Percentiles rank a stretch among this genome's conserved stretches.
Conservation (phyloP, 2,888 invertebrate genomes). For the Tyria jacobaeae region DNA sequence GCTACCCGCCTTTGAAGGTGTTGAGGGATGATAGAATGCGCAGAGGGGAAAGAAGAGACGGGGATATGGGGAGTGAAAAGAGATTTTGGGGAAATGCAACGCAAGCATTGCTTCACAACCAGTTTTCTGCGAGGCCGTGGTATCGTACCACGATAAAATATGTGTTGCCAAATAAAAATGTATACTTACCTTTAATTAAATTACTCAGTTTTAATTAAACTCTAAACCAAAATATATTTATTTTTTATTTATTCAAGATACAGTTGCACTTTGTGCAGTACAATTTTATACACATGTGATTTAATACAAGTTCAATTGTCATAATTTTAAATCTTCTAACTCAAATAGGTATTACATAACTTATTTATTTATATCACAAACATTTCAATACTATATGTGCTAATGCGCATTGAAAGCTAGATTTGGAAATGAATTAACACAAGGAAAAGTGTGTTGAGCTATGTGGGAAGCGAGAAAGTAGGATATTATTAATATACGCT, state of each 20-base stretch:
- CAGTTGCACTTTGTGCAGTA: slow-evolving; percentile 49
- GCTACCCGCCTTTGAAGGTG: no score
- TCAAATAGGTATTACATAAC: slow-evolving; percentile 33
- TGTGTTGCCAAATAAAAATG: background rate
- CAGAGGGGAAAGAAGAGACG: no score
- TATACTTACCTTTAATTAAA: no score
- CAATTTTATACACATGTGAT: slow-evolving; percentile 17
- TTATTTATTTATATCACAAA: slow-evolving; percentile 52
- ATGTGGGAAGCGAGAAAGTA: background rate
- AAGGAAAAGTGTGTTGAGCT: background rate
- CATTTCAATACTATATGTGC: slow-evolving; percentile 41
- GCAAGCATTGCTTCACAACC: no score
- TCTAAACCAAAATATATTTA: background rate
- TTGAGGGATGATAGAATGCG: no score
- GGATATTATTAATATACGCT: no score
- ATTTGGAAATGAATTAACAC: no score
- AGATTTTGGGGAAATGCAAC: no score
- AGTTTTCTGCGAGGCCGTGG: no score
- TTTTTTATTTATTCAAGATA: slow-evolving; percentile 27
- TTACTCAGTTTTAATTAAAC: slow-evolving; percentile 1
- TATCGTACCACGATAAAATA: no score
- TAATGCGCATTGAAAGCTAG: background rate
- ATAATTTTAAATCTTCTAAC: slow-evolving; percentile 23
- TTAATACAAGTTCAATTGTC: slow-evolving; percentile 13
- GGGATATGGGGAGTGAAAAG: no score